Percentiles rank a stretch among this genome's conserved stretches.
phyloP scores from a whole-genome alignment of 2,888 invertebrate species.

The Pecten maximus region DNA sequence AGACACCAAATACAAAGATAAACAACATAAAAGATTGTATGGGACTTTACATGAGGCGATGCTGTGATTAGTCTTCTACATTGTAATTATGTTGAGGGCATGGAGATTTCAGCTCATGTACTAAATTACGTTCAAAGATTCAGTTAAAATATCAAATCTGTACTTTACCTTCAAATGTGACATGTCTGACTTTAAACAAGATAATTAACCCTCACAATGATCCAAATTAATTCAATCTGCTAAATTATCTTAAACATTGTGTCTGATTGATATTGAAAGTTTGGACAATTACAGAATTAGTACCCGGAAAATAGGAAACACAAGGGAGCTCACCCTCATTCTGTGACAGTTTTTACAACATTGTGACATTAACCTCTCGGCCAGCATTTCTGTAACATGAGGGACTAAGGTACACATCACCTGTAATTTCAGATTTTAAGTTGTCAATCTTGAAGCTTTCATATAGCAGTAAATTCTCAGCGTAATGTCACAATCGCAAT shows the following conservation, averaged over 20 bases:
- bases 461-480: background rate
- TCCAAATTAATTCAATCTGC: background rate
- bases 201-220: background rate
- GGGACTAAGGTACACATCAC: background rate
- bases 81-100: too few species aligned
- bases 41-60: too few species aligned
- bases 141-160: background rate
- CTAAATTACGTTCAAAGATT: background rate
- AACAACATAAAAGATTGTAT: too few species aligned
- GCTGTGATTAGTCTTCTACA: too few species aligned
- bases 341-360: background rate
- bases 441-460: background rate
- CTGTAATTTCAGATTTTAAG: slow-evolving; percentile 11
- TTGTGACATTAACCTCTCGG: background rate
- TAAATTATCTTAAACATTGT: background rate
- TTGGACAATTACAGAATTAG: background rate
- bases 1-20: too few species aligned
- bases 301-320: background rate
- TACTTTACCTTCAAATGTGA: background rate
- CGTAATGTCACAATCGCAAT: background rate
- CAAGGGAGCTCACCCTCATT: background rate
- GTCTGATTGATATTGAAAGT: background rate
- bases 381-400: background rate
- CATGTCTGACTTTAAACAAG: background rate
- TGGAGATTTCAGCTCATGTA: too few species aligned